These are phyloP conservation scores for Harlomillsia oculata DNA, from an alignment of 1,140 invertebrate genomes.

Conservation along the genomic window DNA sequence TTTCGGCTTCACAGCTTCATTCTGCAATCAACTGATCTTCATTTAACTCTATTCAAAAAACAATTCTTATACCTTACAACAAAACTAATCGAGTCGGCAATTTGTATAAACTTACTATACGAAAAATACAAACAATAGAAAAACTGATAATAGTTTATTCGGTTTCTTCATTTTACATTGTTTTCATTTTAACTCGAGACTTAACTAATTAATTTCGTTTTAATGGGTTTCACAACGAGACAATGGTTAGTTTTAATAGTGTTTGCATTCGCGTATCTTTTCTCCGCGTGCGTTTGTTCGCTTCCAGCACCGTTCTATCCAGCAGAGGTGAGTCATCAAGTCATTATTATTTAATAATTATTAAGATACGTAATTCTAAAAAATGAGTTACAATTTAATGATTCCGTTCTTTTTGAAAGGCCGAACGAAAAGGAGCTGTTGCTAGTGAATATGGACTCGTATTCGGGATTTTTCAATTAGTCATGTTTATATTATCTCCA, in stretches of 20 bases:
- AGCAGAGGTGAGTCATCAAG: slow-evolving; percentile 1
- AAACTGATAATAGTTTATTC: too few species aligned
- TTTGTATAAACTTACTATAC: too few species aligned
- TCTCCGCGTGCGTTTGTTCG: neutral
- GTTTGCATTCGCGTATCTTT: neutral
- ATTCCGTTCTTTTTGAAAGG: slow-evolving; percentile 42
- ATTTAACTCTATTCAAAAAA: too few species aligned
- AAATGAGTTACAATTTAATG: neutral
- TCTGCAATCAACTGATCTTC: too few species aligned
- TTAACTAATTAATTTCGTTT: neutral
- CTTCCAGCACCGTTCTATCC: slow-evolving; percentile 10
- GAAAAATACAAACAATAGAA: too few species aligned
- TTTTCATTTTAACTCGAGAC: too few species aligned
- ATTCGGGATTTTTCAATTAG: slow-evolving; percentile 84
- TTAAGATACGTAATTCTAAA: neutral
- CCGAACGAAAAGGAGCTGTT: slow-evolving; percentile 70
- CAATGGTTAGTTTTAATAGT: slow-evolving; percentile 1
- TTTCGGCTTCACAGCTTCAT: too few species aligned
- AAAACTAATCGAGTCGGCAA: too few species aligned
- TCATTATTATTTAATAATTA: neutral
- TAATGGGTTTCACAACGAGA: neutral
- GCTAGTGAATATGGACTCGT: slow-evolving; percentile 82
- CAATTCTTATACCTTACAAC: too few species aligned
- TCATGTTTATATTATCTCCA: slow-evolving; percentile 78
- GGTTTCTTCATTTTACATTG: too few species aligned